Percentiles rank a stretch among this genome's conserved stretches.
Evolutionary conservation across 2,888 invertebrate genomes (phyloP).

Genomic region (Fragum whitleyi): DNA sequence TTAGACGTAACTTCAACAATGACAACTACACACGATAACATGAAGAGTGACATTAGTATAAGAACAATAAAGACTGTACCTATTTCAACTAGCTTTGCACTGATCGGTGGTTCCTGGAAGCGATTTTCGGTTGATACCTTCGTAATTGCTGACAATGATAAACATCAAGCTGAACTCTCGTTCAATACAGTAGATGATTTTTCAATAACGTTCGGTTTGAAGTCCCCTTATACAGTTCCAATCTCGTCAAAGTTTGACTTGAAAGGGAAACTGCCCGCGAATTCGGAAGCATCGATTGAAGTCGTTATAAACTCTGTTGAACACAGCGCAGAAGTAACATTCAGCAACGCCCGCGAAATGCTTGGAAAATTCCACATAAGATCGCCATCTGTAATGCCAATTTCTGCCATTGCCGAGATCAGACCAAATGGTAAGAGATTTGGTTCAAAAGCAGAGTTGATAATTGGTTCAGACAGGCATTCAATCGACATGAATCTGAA

Average conservation of each 20-base stretch:
- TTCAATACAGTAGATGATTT: background rate
- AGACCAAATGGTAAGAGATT: background rate
- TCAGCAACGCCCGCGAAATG: background rate
- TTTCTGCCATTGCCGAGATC: background rate
- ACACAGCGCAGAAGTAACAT: background rate
- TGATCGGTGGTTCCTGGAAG: background rate
- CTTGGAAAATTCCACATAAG: constrained; percentile 1
- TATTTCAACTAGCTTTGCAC: background rate
- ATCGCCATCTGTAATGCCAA: background rate
- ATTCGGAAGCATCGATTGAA: background rate
- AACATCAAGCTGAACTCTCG: background rate
- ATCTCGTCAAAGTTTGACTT: background rate
- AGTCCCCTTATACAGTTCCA: background rate
- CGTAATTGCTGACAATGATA: background rate
- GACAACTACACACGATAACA: background rate
- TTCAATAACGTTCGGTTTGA: background rate
- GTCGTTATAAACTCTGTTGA: background rate
- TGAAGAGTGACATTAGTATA: background rate
- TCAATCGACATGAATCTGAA: background rate
- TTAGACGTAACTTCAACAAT: background rate
- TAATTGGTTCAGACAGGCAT: constrained; percentile 11
- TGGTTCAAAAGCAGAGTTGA: background rate
- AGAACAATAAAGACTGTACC: background rate
- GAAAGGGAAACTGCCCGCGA: background rate
- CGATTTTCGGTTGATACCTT: background rate